Conservation (phyloP, 2,888 invertebrate genomes). For the Timandra comae region DNA sequence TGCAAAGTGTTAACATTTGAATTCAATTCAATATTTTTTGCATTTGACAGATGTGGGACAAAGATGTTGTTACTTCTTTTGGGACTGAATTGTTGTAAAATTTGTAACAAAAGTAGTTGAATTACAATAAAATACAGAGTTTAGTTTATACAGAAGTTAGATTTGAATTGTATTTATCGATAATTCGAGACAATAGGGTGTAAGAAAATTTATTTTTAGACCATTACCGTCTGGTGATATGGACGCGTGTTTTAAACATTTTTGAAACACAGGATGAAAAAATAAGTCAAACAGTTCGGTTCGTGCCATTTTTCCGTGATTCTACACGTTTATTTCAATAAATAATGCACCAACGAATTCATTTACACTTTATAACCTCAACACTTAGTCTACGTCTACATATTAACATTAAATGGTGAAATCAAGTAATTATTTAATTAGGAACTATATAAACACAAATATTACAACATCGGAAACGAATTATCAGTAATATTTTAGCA, state of each 20-base stretch:
- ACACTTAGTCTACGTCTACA: conserved; percentile 39
- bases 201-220: too few relatives aligned
- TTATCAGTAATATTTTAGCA: conserved; percentile 4
- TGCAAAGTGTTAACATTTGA: too few relatives aligned
- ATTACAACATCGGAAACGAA: conserved; percentile 4
- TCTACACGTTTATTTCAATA: conserved; percentile 42
- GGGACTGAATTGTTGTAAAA: too few relatives aligned
- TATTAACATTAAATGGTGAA: conserved; percentile 23
- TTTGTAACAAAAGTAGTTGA: too few relatives aligned
- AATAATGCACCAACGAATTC: conserved; percentile 38
- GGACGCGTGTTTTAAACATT: conserved; percentile 68
- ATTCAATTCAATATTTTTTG: too few relatives aligned
- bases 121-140: too few relatives aligned
- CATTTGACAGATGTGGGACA: too few relatives aligned
- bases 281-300: conserved; percentile 73
- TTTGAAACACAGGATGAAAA: conserved; percentile 74
- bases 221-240: conserved; percentile 56
- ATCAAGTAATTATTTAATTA: conserved; percentile 15
- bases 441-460: conserved; percentile 8
- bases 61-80: too few relatives aligned
- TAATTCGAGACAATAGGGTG: too few relatives aligned
- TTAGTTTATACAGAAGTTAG: too few relatives aligned
- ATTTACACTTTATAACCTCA: conserved; percentile 60
- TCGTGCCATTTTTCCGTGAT: conserved; percentile 60
- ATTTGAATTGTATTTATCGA: too few relatives aligned